phyloP scores from a whole-genome alignment of 2,113 vertebrate species.

The Lampris megalopsis region DNA sequence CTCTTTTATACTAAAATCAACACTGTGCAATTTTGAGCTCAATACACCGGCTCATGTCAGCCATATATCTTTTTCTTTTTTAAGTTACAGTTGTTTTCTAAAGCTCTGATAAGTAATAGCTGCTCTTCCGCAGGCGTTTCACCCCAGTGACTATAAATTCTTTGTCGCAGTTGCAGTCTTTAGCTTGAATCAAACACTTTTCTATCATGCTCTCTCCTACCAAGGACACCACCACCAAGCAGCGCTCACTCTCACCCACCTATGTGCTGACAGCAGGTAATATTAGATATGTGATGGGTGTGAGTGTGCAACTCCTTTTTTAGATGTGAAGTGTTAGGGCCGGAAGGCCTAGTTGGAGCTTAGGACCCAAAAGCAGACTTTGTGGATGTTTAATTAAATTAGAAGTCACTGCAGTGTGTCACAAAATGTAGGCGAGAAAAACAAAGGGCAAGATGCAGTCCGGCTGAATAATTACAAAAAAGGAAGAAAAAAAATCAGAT shows the following conservation, averaged over 20 bases:
- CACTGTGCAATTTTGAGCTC: slow-evolving; percentile 7
- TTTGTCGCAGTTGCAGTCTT: slow-evolving; percentile 44
- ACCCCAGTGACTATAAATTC: slow-evolving; percentile 40
- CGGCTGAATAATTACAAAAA: too few species aligned
- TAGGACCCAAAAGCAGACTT: too few species aligned
- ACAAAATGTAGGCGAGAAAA: too few species aligned
- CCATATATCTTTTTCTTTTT: slow-evolving; percentile 55
- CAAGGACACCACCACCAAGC: slow-evolving; percentile 61
- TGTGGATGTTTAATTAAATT: too few species aligned
- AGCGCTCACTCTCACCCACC: slow-evolving; percentile 41
- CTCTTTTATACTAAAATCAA: slow-evolving; percentile 1
- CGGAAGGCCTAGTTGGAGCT: too few species aligned
- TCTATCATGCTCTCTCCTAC: slow-evolving; percentile 42
- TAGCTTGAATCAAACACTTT: slow-evolving; percentile 43
- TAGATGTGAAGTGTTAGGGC: too few species aligned
- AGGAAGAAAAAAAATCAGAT: too few species aligned
- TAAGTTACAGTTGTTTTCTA: slow-evolving; percentile 48
- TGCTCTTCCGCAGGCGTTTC: slow-evolving; percentile 42
- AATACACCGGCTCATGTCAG: slow-evolving; percentile 30
- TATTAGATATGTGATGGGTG: slow-evolving; percentile 31
- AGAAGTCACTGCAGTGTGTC: too few species aligned
- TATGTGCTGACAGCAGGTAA: slow-evolving; percentile 58
- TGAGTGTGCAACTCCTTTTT: too few species aligned
- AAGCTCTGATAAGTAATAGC: slow-evolving; percentile 57
- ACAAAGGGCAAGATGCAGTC: too few species aligned